Percentiles rank a stretch among this genome's conserved stretches.
phyloP scores from a whole-genome alignment of 2,113 vertebrate species.

The Coptodon rendalli region DNA sequence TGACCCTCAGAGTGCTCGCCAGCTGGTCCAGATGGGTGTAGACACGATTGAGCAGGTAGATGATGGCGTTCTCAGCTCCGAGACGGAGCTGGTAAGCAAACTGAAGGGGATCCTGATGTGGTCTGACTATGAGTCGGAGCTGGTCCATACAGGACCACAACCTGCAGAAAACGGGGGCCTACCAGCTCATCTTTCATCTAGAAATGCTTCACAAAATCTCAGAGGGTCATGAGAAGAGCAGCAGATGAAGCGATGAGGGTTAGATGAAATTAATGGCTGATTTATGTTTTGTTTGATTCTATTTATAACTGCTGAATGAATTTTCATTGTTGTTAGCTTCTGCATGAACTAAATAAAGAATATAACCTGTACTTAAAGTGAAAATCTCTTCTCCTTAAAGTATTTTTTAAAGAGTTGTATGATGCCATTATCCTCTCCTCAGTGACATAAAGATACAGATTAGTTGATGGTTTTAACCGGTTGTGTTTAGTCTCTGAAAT shows the following conservation, averaged over 20 bases:
- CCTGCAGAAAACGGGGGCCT: neutral
- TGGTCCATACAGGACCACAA: neutral
- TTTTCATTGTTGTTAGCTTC: neutral
- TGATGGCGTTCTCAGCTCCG: neutral
- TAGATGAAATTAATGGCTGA: neutral
- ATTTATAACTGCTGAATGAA: rapidly evolving
- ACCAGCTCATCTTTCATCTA: neutral
- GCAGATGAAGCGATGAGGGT: neutral
- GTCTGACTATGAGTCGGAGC: neutral
- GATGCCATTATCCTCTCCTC: neutral
- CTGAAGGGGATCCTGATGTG: neutral
- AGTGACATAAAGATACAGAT: neutral
- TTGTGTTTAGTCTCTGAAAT: neutral
- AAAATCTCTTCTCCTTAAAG: neutral
- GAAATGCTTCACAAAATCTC: neutral
- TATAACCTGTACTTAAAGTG: neutral
- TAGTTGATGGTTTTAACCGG: rapidly evolving
- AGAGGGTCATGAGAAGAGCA: neutral
- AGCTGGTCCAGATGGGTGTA: neutral
- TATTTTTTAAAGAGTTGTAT: neutral
- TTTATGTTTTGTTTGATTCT: neutral
- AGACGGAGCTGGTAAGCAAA: neutral
- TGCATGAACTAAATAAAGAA: neutral
- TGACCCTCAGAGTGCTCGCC: rapidly evolving
- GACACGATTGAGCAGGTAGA: rapidly evolving